Conservation (phyloP, 2,797 vertebrate genomes). For the Cossypha polioptera region DNA sequence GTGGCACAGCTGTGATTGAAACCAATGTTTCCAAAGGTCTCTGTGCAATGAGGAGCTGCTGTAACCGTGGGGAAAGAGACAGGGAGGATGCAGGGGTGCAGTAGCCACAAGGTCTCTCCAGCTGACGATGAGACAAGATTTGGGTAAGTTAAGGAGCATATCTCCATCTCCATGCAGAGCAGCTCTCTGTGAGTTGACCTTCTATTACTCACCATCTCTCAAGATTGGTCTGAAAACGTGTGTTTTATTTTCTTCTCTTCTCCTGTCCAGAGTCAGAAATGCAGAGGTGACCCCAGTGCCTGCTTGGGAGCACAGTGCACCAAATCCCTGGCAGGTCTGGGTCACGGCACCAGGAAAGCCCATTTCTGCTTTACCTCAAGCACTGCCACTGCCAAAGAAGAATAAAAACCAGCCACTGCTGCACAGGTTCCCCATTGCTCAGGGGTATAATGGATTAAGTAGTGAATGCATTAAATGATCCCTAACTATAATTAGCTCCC, state of each 20-base stretch:
- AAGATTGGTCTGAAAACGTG: not conserved
- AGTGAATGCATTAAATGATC: slow-evolving; percentile 50
- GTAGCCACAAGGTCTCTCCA: not conserved
- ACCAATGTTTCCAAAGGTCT: not conserved
- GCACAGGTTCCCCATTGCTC: slow-evolving; percentile 16
- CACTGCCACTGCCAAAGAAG: not conserved
- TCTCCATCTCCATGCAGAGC: not conserved
- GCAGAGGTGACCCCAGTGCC: not conserved
- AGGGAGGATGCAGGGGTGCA: not conserved
- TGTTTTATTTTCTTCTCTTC: not conserved
- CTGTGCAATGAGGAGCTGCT: not conserved
- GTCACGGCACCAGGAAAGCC: accelerated
- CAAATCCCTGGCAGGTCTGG: not conserved
- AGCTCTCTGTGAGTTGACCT: not conserved
- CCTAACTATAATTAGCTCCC: slow-evolving; percentile 58
- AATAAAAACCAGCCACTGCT: not conserved
- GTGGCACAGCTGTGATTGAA: accelerated
- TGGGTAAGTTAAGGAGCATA: not conserved
- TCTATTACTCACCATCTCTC: not conserved
- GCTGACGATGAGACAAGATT: not conserved
- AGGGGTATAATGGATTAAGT: slow-evolving; percentile 30
- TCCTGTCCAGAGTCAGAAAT: not conserved
- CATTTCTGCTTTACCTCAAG: not conserved
- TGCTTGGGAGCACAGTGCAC: not conserved
- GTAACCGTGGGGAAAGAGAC: not conserved